Conservation (phyloP, 92 coral and sea anemone genomes). For the Parazoanthus darwini region DNA sequence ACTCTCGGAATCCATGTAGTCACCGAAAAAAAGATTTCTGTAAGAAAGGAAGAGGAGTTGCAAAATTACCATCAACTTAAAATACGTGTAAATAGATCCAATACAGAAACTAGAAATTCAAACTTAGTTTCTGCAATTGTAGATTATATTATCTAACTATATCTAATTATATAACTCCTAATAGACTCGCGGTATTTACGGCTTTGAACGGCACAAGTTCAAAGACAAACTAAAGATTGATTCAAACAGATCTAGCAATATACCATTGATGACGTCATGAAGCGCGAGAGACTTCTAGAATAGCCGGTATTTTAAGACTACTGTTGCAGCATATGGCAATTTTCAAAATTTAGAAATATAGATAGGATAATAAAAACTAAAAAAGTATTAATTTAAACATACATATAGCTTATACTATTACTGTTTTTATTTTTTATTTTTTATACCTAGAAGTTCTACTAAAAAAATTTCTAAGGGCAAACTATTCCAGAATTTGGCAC, state of each 20-base stretch:
- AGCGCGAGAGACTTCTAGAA: slow-evolving; percentile 26
- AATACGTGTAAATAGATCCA: not conserved
- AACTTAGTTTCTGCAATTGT: not conserved
- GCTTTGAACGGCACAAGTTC: not conserved
- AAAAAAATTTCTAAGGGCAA: too few species aligned
- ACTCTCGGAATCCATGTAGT: slow-evolving; percentile 91
- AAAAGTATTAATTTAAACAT: too few species aligned
- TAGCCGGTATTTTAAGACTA: not conserved
- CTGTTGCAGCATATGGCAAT: not conserved
- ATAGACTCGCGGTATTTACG: not conserved
- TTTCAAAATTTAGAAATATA: not conserved
- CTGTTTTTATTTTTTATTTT: too few species aligned
- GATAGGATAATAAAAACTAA: too few species aligned
- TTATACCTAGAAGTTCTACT: too few species aligned
- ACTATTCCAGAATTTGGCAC: too few species aligned
- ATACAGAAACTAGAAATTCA: not conserved
- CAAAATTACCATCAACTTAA: not conserved
- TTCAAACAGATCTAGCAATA: not conserved
- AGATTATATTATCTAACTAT: not conserved
- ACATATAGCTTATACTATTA: too few species aligned
- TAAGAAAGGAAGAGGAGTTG: not conserved
- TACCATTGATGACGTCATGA: slow-evolving; percentile 28
- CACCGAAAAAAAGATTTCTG: slow-evolving; percentile 97
- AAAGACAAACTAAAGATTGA: not conserved
- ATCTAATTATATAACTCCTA: not conserved